Conservation (phyloP, 2,113 vertebrate genomes). For the Crotalus tigris region DNA sequence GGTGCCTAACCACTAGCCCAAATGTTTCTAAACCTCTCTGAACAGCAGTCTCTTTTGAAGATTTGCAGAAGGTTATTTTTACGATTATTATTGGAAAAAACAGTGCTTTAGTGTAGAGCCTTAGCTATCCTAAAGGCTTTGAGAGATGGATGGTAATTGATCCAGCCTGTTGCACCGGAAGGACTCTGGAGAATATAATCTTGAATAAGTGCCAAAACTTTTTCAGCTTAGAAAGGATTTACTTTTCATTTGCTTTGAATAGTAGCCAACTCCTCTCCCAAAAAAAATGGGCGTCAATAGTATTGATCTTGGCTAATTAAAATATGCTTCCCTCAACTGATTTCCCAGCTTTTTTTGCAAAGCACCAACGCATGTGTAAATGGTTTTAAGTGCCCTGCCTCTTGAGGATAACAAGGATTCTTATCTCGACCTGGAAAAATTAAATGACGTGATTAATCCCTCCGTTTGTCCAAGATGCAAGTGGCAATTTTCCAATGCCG, state of each 20-base stretch:
- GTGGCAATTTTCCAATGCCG: not conserved
- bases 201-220: not conserved
- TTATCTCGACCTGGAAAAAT: not conserved
- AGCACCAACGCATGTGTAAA: not conserved
- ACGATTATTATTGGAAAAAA: not conserved
- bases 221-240: not conserved
- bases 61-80: not conserved
- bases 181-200: not conserved
- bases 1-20: not conserved
- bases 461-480: not conserved
- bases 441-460: not conserved
- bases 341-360: not conserved
- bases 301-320: not conserved
- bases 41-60: not conserved
- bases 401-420: not conserved
- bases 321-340: not conserved
- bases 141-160: not conserved
- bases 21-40: not conserved
- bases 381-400: not conserved
- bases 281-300: rapidly evolving
- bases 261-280: not conserved
- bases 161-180: not conserved
- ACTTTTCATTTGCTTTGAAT: not conserved
- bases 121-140: not conserved
- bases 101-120: not conserved